Conservation (phyloP, 2,888 invertebrate species). For the Boloria euphrosyne region DNA sequence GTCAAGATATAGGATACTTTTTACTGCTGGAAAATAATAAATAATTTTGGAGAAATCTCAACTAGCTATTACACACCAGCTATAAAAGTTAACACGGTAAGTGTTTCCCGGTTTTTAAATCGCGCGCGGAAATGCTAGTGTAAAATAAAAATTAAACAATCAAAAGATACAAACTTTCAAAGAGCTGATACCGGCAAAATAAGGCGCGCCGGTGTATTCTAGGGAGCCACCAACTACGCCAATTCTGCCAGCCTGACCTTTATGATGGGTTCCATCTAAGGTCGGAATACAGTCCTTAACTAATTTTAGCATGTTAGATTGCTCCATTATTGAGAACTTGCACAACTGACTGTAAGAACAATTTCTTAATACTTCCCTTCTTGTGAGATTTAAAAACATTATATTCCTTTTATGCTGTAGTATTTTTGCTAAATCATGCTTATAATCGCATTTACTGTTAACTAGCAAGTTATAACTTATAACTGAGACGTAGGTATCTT, state of each 20-base stretch:
- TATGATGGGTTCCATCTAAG: slow-evolving; percentile 86
- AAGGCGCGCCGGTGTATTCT: slow-evolving; percentile 99
- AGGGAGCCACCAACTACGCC: slow-evolving; percentile 96
- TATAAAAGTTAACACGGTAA: no score
- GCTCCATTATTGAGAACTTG: slow-evolving; percentile 27
- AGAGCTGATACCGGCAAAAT: slow-evolving; percentile 95
- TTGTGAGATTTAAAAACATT: slow-evolving; percentile 14
- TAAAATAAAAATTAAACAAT: neutral
- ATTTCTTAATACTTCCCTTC: slow-evolving; percentile 18
- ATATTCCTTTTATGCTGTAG: neutral
- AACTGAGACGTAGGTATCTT: no score
- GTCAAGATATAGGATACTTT: no score
- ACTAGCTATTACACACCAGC: no score
- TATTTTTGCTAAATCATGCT: no score
- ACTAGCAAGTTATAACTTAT: no score
- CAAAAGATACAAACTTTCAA: slow-evolving; percentile 80
- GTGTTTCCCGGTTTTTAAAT: no score
- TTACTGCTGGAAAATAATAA: no score
- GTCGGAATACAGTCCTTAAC: slow-evolving; percentile 81
- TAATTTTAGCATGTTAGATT: slow-evolving; percentile 47
- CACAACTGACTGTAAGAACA: slow-evolving; percentile 26
- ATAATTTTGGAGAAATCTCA: no score
- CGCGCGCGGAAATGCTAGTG: no score
- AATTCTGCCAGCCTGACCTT: slow-evolving; percentile 95
- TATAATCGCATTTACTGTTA: no score